Evolutionary conservation across 2,797 vertebrate species (phyloP), one percentile per base, ranked within the genome.

Genomic region (Ateles fusciceps): DNA sequence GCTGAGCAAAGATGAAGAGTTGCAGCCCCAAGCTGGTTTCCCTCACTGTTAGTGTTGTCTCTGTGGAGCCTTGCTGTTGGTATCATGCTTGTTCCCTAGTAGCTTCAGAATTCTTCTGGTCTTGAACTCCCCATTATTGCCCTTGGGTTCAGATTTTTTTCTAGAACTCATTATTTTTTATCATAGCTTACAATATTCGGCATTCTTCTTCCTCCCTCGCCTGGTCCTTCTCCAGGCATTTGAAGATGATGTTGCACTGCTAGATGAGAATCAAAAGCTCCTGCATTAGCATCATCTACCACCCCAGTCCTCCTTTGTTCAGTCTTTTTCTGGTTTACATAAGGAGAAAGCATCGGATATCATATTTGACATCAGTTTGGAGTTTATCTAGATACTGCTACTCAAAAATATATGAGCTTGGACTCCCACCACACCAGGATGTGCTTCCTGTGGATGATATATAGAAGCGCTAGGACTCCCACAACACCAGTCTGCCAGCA

Each of bases 81-180:
- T 97, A 46, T 99, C 99, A 78, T 99, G 99, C 98, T 99, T 99
- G 91, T 99, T 99, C 96, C 99, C 99, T 97, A 99, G 98, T 89
- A 99, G 98, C 96, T 99, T 99, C 91, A 68, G 61, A 68, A 19
- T 17, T 68, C 33, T 68, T 33, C 99, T 99, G 91, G 99, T 99
- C 98, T 99, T 99, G 98, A 99, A 99, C 98, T 99, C 99, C 55
- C 98, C 97, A 98, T 99, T 99, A 99, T 99, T 99, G 88, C 97
- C 97, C n/a, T 99, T 99, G 0, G 98, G 81, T 10, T 99, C 99
- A 0, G 95, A 71, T 14, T 99, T 98, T 98, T 97, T 98, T 99
- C 97, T 99, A 99, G 97, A 99, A 99, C 96, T 99, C 99, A n/a
- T 17, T 8, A 7, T 98, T 99, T 97, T 98, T 99, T 96, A 98